Conservation (phyloP, 1,140 invertebrate genomes). For the Drosophila oshimai region DNA sequence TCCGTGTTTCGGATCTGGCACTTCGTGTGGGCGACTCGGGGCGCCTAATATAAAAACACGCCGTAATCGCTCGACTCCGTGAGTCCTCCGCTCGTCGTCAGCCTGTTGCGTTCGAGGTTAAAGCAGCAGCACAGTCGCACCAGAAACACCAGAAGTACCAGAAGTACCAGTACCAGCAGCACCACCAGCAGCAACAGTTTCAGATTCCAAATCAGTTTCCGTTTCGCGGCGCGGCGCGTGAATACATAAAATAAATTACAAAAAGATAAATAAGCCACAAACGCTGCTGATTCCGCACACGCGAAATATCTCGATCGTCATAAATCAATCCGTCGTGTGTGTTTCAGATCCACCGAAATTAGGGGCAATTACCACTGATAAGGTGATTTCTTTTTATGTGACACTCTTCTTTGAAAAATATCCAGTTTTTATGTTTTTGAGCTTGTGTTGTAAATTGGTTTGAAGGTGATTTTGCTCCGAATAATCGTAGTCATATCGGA, state of each 20-base stretch:
- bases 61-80: constrained; percentile 49
- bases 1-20: background rate
- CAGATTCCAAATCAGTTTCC: constrained; percentile 21
- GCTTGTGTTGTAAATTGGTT: background rate
- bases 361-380: constrained; percentile 59
- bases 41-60: constrained; percentile 78
- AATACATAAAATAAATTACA: constrained; percentile 32
- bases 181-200: constrained; percentile 26
- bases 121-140: background rate
- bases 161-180: constrained; percentile 4
- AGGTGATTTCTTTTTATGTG: constrained; percentile 60
- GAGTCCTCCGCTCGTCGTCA: constrained; percentile 79
- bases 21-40: constrained; percentile 44
- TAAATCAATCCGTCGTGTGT: constrained; percentile 54
- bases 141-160: constrained; percentile 15
- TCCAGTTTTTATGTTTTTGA: constrained; percentile 5
- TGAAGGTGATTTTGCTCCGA: background rate
- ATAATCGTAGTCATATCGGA: constrained; percentile 1
- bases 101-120: constrained; percentile 76
- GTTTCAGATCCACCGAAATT: constrained; percentile 52
- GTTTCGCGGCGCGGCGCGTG: constrained; percentile 11
- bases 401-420: constrained; percentile 15
- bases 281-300: background rate
- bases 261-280: constrained; percentile 4
- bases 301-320: constrained; percentile 51